These are phyloP conservation scores for Rhegmatorhina hoffmannsi DNA, from an alignment of 2,113 vertebrate species.

Conservation along the genomic window DNA sequence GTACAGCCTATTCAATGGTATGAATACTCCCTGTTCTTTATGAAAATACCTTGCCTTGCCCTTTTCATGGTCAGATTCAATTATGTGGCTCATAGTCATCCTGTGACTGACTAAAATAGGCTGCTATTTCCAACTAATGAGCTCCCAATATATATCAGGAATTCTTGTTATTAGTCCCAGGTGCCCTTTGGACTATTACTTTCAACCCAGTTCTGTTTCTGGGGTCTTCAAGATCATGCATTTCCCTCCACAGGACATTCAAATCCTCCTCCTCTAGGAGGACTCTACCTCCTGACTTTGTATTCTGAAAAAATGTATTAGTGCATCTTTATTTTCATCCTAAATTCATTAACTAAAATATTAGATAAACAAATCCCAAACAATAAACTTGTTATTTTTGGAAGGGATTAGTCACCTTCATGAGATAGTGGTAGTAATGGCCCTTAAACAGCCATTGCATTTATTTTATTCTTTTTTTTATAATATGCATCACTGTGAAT, in stretches of 20 bases:
- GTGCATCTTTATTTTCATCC: neutral
- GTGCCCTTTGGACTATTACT: neutral
- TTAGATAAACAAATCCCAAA: neutral
- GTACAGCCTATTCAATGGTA: neutral
- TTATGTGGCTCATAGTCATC: slow-evolving; percentile 9
- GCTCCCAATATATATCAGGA: neutral
- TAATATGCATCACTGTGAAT: neutral
- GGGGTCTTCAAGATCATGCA: neutral
- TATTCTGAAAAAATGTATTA: neutral
- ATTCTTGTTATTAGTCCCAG: neutral
- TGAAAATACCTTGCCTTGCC: slow-evolving; percentile 4
- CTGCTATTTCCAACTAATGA: slow-evolving; percentile 41
- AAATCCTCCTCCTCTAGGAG: neutral
- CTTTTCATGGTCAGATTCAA: slow-evolving; percentile 34
- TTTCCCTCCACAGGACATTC: neutral
- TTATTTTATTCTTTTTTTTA: neutral
- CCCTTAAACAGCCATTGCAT: neutral
- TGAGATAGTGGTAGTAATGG: neutral
- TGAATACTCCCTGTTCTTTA: neutral
- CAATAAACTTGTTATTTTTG: neutral
- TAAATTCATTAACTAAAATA: neutral
- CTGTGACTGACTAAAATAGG: slow-evolving; percentile 8
- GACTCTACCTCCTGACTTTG: neutral
- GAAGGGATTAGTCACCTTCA: neutral
- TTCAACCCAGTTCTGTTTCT: slow-evolving; percentile 10